Evolutionary conservation across 2,888 invertebrate species (phyloP), one percentile per base, ranked within the genome.

Genomic region (Limulus polyphemus): DNA sequence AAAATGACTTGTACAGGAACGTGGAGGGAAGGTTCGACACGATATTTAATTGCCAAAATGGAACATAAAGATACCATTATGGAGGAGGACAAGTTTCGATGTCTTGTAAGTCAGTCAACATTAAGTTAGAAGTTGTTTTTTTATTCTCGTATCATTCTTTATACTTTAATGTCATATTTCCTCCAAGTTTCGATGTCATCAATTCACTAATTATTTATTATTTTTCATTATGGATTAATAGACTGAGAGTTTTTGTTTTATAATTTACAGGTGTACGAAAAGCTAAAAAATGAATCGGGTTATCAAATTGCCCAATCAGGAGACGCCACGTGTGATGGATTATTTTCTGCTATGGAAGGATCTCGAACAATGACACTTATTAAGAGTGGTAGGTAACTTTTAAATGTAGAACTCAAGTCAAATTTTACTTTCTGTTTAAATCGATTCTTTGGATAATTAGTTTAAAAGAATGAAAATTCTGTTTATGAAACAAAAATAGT

Each of bases 21-120:
- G 62, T 93, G 93, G 93, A 92, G 91, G 78, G 92, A 93, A 76
- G 92, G 93, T 62, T 90, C 90, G 73, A 85, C 88, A 59, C 83
- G 90, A 62, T 93, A 91, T 79, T 81, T 93, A 68, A 90, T 93
- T 61, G 92, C 92, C 59, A 86, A 90, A 76, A 83, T 92, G 65
- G 57, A 65, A 54, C 63, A 67, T 54, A 48, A 58, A 32, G 56
- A 57, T 1, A 63, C 66, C 1, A 61, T 59, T 17, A 55, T 63
- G 3, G 65, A 68, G 17, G 63, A 67, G 50, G 67, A 67, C 55
- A 58, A 59, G 49, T 67, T 68, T 51, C 61, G 67, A 13, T 68
- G 64, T 62, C 65, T 65, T 49, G 59, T 58, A 32, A 32, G 32
- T 32, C 32, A 32, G 5, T 32, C 32, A 32, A 32, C 0, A 1